These are phyloP conservation scores for Hemicordylus capensis DNA, from an alignment of 2,113 vertebrate genomes.

Conservation along the genomic window DNA sequence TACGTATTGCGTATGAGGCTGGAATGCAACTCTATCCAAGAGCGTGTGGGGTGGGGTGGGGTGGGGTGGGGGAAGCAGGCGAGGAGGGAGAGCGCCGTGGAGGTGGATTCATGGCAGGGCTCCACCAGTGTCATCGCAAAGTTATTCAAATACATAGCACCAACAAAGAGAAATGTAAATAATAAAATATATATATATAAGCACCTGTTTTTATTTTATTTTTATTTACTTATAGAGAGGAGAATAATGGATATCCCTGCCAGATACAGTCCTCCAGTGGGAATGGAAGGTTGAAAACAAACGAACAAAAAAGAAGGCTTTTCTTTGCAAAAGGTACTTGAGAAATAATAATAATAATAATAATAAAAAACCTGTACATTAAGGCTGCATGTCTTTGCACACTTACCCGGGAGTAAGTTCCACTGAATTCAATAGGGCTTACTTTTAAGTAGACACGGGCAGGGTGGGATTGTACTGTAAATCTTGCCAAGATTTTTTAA, in stretches of 20 bases:
- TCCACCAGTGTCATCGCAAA: conserved; percentile 70
- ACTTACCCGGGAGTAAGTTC: no score
- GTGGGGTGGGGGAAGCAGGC: neutral
- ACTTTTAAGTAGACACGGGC: no score
- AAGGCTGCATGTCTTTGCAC: neutral
- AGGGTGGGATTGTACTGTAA: no score
- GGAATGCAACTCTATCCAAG: conserved; percentile 59
- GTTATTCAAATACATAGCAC: conserved; percentile 85
- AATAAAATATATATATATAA: conserved; percentile 75
- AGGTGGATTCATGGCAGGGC: conserved; percentile 62
- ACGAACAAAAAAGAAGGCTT: neutral
- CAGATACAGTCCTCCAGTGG: conserved; percentile 70
- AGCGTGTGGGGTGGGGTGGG: neutral
- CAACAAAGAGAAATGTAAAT: conserved; percentile 80
- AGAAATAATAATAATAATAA: conserved; percentile 41
- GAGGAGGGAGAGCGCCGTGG: conserved; percentile 41
- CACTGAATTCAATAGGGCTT: no score
- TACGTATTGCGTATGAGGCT: conserved; percentile 41
- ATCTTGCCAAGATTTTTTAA: no score
- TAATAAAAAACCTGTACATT: conserved; percentile 4
- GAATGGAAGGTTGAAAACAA: conserved; percentile 40
- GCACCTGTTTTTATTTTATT: conserved; percentile 80
- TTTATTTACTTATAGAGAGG: conserved; percentile 39
- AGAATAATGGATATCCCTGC: conserved; percentile 69
- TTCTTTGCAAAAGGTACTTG: conserved; percentile 24